Evolutionary conservation across 2,113 vertebrate genomes (phyloP).

Genomic region (Asarcornis scutulata): DNA sequence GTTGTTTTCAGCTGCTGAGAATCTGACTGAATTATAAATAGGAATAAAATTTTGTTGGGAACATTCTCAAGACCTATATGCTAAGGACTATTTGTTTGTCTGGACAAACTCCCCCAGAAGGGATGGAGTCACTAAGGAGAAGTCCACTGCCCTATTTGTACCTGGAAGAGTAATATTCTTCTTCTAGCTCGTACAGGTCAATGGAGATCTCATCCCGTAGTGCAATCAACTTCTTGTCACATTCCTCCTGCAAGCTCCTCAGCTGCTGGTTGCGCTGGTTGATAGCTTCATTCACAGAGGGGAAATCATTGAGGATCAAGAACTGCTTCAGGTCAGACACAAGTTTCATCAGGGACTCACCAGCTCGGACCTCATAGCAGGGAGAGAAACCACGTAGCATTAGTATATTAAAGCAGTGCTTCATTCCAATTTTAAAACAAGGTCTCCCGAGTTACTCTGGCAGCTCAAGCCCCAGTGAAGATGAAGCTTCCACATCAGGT

Average conservation of each 20-base stretch:
- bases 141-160: conserved; percentile 88
- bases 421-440: neutral
- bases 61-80: neutral
- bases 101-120: conserved; percentile 5
- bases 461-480: neutral
- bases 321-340: conserved; percentile 98
- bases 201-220: conserved; percentile 95
- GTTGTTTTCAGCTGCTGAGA: neutral
- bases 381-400: neutral
- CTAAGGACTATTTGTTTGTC: neutral
- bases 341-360: conserved; percentile 97
- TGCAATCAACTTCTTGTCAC: conserved; percentile 92
- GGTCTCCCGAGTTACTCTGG: neutral
- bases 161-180: conserved; percentile 99
- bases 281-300: conserved; percentile 95
- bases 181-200: conserved; percentile 99
- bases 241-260: conserved; percentile 90
- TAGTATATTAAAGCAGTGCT: accelerated
- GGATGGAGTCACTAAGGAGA: neutral
- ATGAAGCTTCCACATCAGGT: accelerated
- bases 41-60: neutral
- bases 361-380: conserved; percentile 88
- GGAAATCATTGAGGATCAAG: conserved; percentile 97
- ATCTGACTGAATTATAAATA: neutral
- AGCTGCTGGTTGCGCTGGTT: conserved; percentile 95